Conservation (phyloP, 1,140 invertebrate species). For the Drosophila littoralis region DNA sequence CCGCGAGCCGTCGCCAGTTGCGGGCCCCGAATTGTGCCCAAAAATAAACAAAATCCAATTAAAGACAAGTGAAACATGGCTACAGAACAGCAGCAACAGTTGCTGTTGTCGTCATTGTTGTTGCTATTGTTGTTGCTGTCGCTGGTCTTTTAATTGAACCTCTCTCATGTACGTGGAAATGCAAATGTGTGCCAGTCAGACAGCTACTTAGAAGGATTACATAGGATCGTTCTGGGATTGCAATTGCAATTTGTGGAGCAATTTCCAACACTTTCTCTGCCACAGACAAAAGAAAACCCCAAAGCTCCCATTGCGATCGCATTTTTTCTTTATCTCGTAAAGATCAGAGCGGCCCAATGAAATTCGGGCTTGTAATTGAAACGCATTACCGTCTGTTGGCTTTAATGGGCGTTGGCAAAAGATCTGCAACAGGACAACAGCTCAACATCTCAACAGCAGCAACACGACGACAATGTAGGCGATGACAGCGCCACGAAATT, state of each 20-base stretch:
- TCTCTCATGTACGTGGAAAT: slow-evolving; percentile 62
- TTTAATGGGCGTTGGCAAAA: slow-evolving; percentile 15
- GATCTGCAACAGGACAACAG: slow-evolving; percentile 26
- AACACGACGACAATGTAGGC: slow-evolving; percentile 67
- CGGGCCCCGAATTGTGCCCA: slow-evolving; percentile 65
- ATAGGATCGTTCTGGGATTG: slow-evolving; percentile 6
- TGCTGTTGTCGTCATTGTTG: slow-evolving; percentile 26
- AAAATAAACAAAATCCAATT: slow-evolving; percentile 79
- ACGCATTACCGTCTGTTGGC: slow-evolving; percentile 62
- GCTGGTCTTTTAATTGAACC: slow-evolving; percentile 69
- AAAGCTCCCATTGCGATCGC: slow-evolving; percentile 20
- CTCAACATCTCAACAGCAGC: slow-evolving; percentile 31
- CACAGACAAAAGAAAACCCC: slow-evolving; percentile 24
- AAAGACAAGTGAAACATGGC: slow-evolving; percentile 79
- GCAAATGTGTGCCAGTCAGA: slow-evolving; percentile 66
- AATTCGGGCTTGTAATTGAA: slow-evolving; percentile 77
- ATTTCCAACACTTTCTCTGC: slow-evolving; percentile 71
- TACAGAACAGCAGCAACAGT: slow-evolving; percentile 37
- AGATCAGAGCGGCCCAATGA: slow-evolving; percentile 65
- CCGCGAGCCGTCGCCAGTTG: slow-evolving; percentile 55
- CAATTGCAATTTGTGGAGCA: slow-evolving; percentile 60
- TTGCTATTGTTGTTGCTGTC: slow-evolving; percentile 29
- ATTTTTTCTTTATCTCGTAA: slow-evolving; percentile 38
- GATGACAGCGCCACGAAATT: slow-evolving; percentile 62
- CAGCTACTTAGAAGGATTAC: slow-evolving; percentile 59